Base-by-base conservation (phyloP, 2,113 vertebrate species). In the Perca flavescens region DNA sequence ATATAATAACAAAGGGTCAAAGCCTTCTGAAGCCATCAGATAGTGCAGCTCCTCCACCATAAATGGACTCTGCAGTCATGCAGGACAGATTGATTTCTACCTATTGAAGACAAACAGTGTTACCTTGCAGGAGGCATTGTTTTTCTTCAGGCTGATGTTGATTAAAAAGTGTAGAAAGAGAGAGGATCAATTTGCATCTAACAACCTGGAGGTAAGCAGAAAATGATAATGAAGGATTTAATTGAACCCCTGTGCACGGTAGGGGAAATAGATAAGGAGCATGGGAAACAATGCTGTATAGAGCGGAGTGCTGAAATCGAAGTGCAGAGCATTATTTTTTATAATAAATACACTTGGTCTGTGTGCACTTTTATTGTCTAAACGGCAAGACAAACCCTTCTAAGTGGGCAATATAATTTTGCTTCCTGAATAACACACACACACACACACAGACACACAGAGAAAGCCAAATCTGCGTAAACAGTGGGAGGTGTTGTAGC, bases 401-500 rank as follows among this genome's bases (percentile, higher is more conserved):
- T 31, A 9, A 64, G 31, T 79, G 56, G 77, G 61, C 73, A 50
- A 60, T 60, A 63, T 68, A 71, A 86, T 80, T 80, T 65, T 19
- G 22, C 34, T 53, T 68, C 25, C 74, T 76, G 77, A 80, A 84
- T 82, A 60, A 87, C 15, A 63, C 54, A 76, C 54, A 72, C 28
- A 87, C 15, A 63, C 54, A 76, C 54, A 72, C 28, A 66, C 46
- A 53, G 21, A 61, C 71, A 78, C 54, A 86, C 14, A 79, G 25
- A 47, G 22, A 91, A 77, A 84, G 64, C 58, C 56, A 82, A 82
- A 88, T 86, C 60, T 67, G 84, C 19, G 28, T 75, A 62, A 84
- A 71, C 87, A 64, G 84, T 90, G 86, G 89, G 91, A 93, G 93
- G 93, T 94, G 94, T 88, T 86, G 72, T 79, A 79, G 77, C 89